Conservation (phyloP, 2,888 invertebrate species). For the Neria commutata region DNA sequence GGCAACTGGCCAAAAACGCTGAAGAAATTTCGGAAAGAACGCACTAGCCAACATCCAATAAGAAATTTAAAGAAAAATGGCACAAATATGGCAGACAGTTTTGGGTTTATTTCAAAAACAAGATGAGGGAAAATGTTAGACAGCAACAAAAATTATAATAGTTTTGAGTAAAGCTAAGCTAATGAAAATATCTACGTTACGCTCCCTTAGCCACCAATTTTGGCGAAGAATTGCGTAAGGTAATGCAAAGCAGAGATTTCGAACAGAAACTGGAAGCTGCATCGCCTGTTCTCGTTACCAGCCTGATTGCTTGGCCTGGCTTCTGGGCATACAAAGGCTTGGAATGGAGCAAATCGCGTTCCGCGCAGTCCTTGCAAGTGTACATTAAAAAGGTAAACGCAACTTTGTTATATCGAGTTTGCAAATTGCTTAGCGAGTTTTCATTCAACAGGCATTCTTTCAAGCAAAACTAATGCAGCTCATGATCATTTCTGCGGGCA, state of each 20-base stretch:
- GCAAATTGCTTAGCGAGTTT: too few species aligned
- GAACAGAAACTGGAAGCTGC: conserved; percentile 31
- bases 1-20: too few species aligned
- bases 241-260: conserved; percentile 38
- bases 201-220: conserved; percentile 30
- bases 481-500: conserved; percentile 39
- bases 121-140: too few species aligned
- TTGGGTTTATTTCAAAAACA: too few species aligned
- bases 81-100: too few species aligned
- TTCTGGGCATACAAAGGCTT: conserved; percentile 45
- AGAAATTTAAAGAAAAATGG: too few species aligned
- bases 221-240: conserved; percentile 39
- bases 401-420: too few species aligned
- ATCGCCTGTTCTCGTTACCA: conserved; percentile 38
- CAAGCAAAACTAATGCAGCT: conserved; percentile 46
- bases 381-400: conserved; percentile 42
- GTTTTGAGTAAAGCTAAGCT: too few species aligned
- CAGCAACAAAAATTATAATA: too few species aligned
- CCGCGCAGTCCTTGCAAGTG: conserved; percentile 36
- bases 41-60: too few species aligned
- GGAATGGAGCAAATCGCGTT: conserved; percentile 40
- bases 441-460: conserved; percentile 47
- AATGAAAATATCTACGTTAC: too few species aligned
- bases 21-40: too few species aligned
- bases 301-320: conserved; percentile 45